A percentile compares a stretch with the other conserved stretches of the same genome.
phyloP scores from a whole-genome alignment of 2,797 vertebrate species.

The Dendrocincla tyrannina region DNA sequence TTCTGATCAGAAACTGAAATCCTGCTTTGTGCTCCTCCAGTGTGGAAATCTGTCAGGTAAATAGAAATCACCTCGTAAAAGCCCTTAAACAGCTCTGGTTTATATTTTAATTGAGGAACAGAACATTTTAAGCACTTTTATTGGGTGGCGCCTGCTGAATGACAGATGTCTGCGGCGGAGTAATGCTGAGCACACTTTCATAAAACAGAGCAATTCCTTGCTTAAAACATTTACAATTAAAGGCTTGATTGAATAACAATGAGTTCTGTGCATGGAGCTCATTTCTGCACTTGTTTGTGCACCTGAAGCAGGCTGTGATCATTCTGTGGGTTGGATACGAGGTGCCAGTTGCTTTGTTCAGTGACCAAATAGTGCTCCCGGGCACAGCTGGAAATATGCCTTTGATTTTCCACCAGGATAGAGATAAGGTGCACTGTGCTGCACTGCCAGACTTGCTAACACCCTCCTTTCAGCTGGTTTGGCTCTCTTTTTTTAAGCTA shows the following conservation, averaged over 20 bases:
- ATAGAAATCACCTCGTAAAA: conserved; percentile 71
- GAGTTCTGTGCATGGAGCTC: conserved; percentile 37
- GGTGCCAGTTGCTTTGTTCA: conserved; percentile 54
- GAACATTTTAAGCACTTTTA: conserved; percentile 69
- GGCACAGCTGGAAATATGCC: conserved; percentile 54
- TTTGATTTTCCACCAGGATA: conserved; percentile 53
- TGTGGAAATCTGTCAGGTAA: conserved; percentile 68
- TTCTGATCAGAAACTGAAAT: conserved; percentile 59
- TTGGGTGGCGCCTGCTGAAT: conserved; percentile 68
- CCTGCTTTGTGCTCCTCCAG: conserved; percentile 23
- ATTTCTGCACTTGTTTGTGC: conserved; percentile 58
- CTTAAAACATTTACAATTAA: conserved; percentile 69
- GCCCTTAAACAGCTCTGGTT: conserved; percentile 64
- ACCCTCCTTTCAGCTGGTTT: conserved; percentile 10
- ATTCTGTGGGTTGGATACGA: conserved; percentile 18
- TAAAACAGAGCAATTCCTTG: conserved; percentile 59
- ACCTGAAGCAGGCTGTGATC: conserved; percentile 45
- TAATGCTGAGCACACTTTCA: conserved; percentile 54
- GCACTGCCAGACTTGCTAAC: conserved; percentile 8
- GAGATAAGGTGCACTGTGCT: conserved; percentile 3
- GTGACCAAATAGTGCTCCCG: conserved; percentile 15
- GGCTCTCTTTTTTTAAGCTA: not conserved
- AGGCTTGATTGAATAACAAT: conserved; percentile 57
- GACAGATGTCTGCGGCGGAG: conserved; percentile 53
- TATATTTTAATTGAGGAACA: conserved; percentile 73